Base-by-base conservation (phyloP, 2,888 invertebrate genomes). In the Drosophila falleni region DNA sequence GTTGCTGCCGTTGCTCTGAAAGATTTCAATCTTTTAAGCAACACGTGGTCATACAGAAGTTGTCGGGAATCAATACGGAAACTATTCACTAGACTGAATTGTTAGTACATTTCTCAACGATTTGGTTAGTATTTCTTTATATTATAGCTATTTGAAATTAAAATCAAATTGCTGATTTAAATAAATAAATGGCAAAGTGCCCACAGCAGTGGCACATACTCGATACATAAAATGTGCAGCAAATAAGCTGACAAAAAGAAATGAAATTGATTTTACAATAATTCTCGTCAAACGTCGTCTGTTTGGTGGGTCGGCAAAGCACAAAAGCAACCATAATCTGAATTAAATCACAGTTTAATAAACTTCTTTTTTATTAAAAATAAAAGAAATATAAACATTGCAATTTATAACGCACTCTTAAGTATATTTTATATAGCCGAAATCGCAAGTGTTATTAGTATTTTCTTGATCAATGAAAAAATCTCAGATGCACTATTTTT, bases 161-260 rank as follows among this genome's bases (percentile, higher is more conserved):
- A 72, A 76, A 66, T 83, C 58, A 71, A 83, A 70, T 82, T 65
- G 67, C 49, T 75, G 58, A 71, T 54, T 61, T 41, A 69, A 78
- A 73, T 54, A 70, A 82, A 76, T 71, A 55, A 53, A 58, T 80
- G 68, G 69, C 77, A 67, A 62, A 59, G 0, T 66, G 61, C 74
- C 74, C 61, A 72, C 15, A 41, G 54, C 13, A 15, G 47, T 33
- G 13, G 13, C 44, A 31, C 29, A 15, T 47, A 31, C 29, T 29
- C 15, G n/a, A 11, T 33, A 50, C n/a, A 33, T 10, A 15, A 51
- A 46, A 37, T 19, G 3, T 11, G 33, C 55, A 58, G 46, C 41
- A 55, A 71, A 64, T 67, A 59, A 49, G 60, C n/a, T 41, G 41
- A 58, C 37, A 53, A 64, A 49, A 56, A 37, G 62, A 47, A 46